Evolutionary conservation across 2,113 vertebrate species (phyloP).

Genomic region (Carlito syrichta): DNA sequence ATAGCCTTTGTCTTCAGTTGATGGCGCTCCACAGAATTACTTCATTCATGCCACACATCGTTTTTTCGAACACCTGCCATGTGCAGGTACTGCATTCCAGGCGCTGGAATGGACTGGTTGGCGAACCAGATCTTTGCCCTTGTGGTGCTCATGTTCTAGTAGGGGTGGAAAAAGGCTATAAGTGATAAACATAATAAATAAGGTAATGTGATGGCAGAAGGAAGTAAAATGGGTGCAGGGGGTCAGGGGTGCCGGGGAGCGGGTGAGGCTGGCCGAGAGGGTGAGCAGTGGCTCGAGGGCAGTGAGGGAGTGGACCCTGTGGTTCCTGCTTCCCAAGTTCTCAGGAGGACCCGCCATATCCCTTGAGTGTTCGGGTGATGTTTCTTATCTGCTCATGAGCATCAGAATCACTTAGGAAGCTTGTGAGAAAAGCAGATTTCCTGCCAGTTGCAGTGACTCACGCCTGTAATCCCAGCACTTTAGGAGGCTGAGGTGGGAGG

Average conservation of each 20-base stretch:
- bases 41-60: not conserved
- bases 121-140: not conserved
- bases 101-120: not conserved
- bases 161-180: not conserved
- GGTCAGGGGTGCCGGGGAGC: too few relatives aligned
- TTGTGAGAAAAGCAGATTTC: not conserved
- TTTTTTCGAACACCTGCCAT: not conserved
- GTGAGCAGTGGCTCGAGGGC: not conserved
- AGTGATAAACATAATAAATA: not conserved
- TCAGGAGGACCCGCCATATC: not conserved
- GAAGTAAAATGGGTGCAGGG: not conserved
- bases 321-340: not conserved
- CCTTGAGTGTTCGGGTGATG: not conserved
- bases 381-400: not conserved
- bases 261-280: not conserved
- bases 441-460: too few relatives aligned
- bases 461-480: too few relatives aligned
- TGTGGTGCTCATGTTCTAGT: not conserved
- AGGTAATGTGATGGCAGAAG: not conserved
- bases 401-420: not conserved
- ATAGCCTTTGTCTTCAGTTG: not conserved
- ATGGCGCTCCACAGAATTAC: not conserved
- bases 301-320: not conserved
- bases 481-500: too few relatives aligned
- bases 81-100: not conserved